Evolutionary conservation across 1,140 invertebrate species (phyloP), one percentile per base, ranked within the genome.

Genomic region (Calliphora vicina): DNA sequence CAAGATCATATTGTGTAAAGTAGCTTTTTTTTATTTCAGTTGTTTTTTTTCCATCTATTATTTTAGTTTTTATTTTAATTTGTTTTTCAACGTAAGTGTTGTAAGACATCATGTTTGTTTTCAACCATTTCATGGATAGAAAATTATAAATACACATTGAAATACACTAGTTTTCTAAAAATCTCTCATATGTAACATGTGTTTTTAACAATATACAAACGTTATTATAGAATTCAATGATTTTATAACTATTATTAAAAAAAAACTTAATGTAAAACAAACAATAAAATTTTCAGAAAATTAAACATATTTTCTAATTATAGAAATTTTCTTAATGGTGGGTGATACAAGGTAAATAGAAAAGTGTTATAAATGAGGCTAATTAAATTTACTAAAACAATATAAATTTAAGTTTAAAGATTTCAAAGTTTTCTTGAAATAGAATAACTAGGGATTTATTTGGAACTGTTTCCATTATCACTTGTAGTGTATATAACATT

Each of bases 211-310:
- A n/a, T n/a, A 50, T 6, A 50, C 45, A 13, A 50, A 35, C 29
- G 50, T 57, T 17, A 23, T 67, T 67, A 67, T 8, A 67, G 20
- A 67, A 67, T 67, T 67, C 61, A 67, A 67, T 67, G 61, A 67
- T 67, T 67, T 67, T 67, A 67, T 67, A 67, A 67, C 61, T 67
- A 67, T 67, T n/a, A 67, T 67, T 67, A 67, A 67, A 10, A 57
- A 17, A 10, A 57, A 57, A 15, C 50, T n/a, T n/a, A n/a, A 57
- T 57, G n/a, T 57, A 13, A 15, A 57, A 2, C 13, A 17, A 57
- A 57, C 15, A 57, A 15, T 15, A 57, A 2, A 35, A 35, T 35
- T 35, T 35, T 35, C 29, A 2, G 8, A 35, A 35, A n/a, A n/a
- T n/a, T n/a, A n/a, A n/a, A n/a, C n/a, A n/a, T n/a, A n/a, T n/a